Conservation (phyloP, 2,888 invertebrate species). For the Clepsis dumicolana region DNA sequence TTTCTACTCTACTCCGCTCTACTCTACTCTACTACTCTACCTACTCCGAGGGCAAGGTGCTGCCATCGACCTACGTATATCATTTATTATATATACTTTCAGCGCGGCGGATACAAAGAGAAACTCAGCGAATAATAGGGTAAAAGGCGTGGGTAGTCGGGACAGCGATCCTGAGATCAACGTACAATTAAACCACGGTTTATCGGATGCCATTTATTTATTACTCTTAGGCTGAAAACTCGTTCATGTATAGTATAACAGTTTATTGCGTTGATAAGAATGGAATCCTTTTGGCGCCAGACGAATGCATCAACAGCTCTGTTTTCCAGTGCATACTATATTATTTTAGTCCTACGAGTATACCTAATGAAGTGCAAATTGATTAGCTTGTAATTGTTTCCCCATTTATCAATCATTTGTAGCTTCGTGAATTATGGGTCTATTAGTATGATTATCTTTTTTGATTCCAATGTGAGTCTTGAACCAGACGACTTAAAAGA, state of each 20-base stretch:
- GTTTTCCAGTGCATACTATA: too few relatives aligned
- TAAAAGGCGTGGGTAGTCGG: slow-evolving; percentile 10
- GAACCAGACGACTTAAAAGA: not conserved
- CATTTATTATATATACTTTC: not conserved
- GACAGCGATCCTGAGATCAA: slow-evolving; percentile 12
- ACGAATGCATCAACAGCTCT: not conserved
- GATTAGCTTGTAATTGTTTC: too few relatives aligned
- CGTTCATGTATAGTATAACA: not conserved
- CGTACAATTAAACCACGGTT: slow-evolving; percentile 18
- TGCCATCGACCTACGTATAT: not conserved
- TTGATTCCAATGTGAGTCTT: too few relatives aligned
- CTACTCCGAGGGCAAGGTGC: too few relatives aligned
- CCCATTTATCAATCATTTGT: not conserved
- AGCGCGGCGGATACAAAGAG: not conserved
- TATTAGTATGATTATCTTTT: too few relatives aligned
- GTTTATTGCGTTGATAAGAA: slow-evolving; percentile 3
- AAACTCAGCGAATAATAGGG: not conserved
- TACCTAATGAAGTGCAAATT: too few relatives aligned
- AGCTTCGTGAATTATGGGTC: not conserved
- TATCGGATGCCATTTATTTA: not conserved
- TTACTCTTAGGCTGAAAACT: not conserved
- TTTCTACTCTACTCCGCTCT: too few relatives aligned
- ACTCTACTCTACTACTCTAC: too few relatives aligned
- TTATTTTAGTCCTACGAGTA: too few relatives aligned
- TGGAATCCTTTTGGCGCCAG: not conserved